Evolutionary conservation across 2,888 invertebrate species (phyloP), one percentile per base, ranked within the genome.

Genomic region (Drosophila quasianomalipes): DNA sequence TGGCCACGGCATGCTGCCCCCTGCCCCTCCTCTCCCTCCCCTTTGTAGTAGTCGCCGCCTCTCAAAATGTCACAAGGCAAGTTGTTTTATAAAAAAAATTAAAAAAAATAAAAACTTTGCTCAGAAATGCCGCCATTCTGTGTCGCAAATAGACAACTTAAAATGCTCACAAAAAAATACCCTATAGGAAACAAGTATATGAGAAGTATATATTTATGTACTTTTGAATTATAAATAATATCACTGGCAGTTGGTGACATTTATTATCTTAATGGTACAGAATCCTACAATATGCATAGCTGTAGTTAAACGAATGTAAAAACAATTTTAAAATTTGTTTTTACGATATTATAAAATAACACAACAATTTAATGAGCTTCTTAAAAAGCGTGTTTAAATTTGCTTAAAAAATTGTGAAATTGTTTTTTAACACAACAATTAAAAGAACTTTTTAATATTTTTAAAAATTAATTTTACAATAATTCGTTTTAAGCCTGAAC

Each of bases 11-110:
- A 33, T 22, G 28, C 14, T 52, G n/a, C 30, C 22, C 47, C 47
- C 26, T 4, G 41, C n/a, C 22, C 47, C 26, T 9, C 9, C 22
- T 44, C 53, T 19, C 26, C 19, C 9, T 0, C 9, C 47, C 26
- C 16, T 47, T 28, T 47, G 26, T 16, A 9, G 16, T 9, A 47
- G 47, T 26, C 47, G 16, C 26, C 19, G 30, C 41, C 39, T 55
- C 35, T 39, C 33, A 54, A 26, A 73, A 33, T 69, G 79, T 74
- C 69, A 57, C 62, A 59, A 72, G 44, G n/a, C 41, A 37, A 63
- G 60, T 28, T 26, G n/a, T 37, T 54, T 26, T 52, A 31, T 52
- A 12, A 12, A 52, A 52, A 54, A n/a, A 28, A 22, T 4, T 22
- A 41, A 14, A 26, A 35, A 28, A 58, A 53, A 52, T 4, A 35